phyloP scores from a whole-genome alignment of 2,888 invertebrate genomes.

The Epsilonema sp. region DNA sequence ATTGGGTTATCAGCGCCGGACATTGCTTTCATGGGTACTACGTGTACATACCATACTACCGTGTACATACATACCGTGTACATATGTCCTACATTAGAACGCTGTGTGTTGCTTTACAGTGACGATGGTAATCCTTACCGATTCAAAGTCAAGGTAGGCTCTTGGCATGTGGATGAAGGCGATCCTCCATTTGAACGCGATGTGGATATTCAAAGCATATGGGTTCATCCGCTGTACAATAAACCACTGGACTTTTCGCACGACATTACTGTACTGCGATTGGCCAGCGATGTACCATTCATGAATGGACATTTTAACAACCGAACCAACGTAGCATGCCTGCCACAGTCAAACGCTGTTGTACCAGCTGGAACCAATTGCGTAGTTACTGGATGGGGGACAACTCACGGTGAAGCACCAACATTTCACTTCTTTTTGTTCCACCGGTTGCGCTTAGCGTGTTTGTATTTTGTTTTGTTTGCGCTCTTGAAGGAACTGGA shows the following conservation, averaged over 20 bases:
- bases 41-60: too few relatives aligned
- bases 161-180: background rate
- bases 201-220: background rate
- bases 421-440: too few relatives aligned
- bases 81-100: too few relatives aligned
- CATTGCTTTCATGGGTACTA: background rate
- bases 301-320: background rate
- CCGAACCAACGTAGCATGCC: background rate
- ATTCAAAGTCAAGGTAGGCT: background rate
- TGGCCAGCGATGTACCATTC: background rate
- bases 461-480: too few relatives aligned
- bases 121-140: background rate
- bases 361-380: background rate
- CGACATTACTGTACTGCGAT: background rate
- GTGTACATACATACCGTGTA: too few relatives aligned
- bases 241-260: background rate
- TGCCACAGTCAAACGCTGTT: background rate
- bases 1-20: background rate
- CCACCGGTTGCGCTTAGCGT: too few relatives aligned
- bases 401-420: too few relatives aligned
- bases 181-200: background rate
- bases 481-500: too few relatives aligned
- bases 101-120: too few relatives aligned
- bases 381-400: background rate
- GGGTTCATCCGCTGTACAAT: background rate